These are phyloP conservation scores for human (Homo sapiens) DNA, from an alignment of 2,113 vertebrate genomes.

Conservation along the genomic window GRCh38 chr19:3506501-3507000, in stretches of 20 bases:
- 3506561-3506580: background rate
- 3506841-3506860: background rate
- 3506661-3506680: background rate
- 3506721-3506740: background rate
- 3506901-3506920: background rate
- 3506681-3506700: background rate
- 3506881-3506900: background rate
- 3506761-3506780: too few relatives aligned
- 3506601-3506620: background rate
- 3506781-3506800: too few relatives aligned
- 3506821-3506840: background rate
- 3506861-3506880: background rate
- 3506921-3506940: too few relatives aligned
- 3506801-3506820: background rate
- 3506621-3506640: background rate
- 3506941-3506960: background rate
- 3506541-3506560: too few relatives aligned
- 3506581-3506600: background rate
- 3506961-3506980: background rate
- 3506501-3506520: constrained; percentile 29
- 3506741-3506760: background rate
- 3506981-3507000: too few relatives aligned
- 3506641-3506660: background rate
- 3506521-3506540: background rate
- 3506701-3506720: background rate